phyloP scores from a whole-genome alignment of 2,797 vertebrate species.

The Channa striata region DNA sequence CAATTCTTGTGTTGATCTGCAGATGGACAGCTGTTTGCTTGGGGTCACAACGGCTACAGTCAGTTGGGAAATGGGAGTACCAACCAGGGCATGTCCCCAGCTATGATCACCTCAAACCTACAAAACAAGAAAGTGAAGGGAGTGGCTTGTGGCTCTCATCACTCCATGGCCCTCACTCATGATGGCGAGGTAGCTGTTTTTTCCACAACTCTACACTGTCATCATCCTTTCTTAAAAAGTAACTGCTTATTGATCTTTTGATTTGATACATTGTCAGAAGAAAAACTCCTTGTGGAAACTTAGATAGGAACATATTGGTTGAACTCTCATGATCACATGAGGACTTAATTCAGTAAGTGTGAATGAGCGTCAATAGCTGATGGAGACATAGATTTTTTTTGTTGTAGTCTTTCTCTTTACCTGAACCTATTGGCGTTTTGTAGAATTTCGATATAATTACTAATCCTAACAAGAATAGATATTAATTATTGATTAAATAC shows the following conservation, averaged over 20 bases:
- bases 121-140: conserved; percentile 89
- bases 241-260: no score
- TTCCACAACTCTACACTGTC: not conserved
- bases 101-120: conserved; percentile 88
- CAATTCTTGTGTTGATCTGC: conserved; percentile 4
- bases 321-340: no score
- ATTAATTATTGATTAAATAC: no score
- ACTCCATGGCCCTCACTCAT: conserved; percentile 90
- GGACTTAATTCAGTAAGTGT: not conserved
- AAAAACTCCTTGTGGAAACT: not conserved
- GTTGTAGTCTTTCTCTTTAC: no score
- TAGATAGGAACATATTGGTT: no score
- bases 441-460: no score
- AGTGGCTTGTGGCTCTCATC: conserved; percentile 95
- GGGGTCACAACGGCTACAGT: conserved; percentile 97
- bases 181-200: conserved; percentile 90
- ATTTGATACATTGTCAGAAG: no score
- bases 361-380: no score
- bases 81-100: conserved; percentile 89
- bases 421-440: no score
- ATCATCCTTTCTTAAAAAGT: not conserved
- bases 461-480: no score
- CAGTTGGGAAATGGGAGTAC: conserved; percentile 94
- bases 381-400: no score
- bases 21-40: conserved; percentile 94